Evolutionary conservation across 2,797 vertebrate genomes (phyloP).

Genomic region (Sylvilagus floridanus): DNA sequence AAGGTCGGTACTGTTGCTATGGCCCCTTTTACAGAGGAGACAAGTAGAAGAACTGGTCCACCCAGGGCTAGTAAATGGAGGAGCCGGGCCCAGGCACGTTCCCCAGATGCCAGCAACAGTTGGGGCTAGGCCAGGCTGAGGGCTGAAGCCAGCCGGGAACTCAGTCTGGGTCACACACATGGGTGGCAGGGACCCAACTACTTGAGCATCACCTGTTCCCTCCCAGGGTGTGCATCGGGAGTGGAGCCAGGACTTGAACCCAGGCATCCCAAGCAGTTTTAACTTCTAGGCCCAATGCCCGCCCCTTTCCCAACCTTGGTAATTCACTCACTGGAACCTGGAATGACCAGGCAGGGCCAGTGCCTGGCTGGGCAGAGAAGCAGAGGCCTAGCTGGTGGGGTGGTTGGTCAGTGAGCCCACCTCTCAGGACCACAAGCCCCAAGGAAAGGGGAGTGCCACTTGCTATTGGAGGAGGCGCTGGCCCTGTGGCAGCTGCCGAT

Average conservation of each 20-base stretch:
- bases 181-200: too few species aligned
- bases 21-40: background rate
- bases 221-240: too few species aligned
- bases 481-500: background rate
- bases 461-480: too few species aligned
- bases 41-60: background rate
- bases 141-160: too few species aligned
- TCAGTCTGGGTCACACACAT: too few species aligned
- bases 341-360: background rate
- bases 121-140: too few species aligned
- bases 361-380: background rate
- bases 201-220: too few species aligned
- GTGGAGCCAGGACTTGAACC: too few species aligned
- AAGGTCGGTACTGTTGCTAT: rapidly evolving
- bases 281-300: too few species aligned
- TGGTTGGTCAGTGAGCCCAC: rapidly evolving
- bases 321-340: background rate
- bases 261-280: too few species aligned
- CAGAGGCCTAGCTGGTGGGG: background rate
- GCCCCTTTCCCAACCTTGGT: background rate
- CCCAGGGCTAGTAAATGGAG: background rate
- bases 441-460: background rate
- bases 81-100: too few species aligned
- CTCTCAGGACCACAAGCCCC: background rate
- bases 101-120: too few species aligned